phyloP scores from a whole-genome alignment of 2,797 vertebrate species.

The Taenioides sp. region DNA sequence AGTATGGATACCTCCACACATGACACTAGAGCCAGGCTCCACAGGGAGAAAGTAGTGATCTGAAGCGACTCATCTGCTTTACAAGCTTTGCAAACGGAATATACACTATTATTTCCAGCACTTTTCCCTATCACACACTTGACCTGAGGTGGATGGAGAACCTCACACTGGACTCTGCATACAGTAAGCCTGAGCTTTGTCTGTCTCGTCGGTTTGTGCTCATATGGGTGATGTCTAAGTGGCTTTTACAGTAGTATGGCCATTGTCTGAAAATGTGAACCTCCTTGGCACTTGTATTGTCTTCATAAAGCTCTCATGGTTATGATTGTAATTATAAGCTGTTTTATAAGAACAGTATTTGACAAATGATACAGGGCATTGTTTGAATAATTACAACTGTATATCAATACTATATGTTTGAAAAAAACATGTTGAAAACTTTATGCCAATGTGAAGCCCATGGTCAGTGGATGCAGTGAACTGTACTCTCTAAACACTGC shows the following conservation, averaged over 20 bases:
- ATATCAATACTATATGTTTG: background rate
- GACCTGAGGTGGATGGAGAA: conserved; percentile 53
- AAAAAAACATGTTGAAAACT: conserved; percentile 6
- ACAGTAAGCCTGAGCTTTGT: conserved; percentile 65
- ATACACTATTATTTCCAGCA: conserved; percentile 47
- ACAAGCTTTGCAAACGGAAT: conserved; percentile 49
- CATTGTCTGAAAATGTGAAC: conserved; percentile 2
- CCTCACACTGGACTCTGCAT: conserved; percentile 52
- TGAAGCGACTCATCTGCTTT: conserved; percentile 39
- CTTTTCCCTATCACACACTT: conserved; percentile 51
- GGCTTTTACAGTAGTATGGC: conserved; percentile 15
- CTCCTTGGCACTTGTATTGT: conserved; percentile 23
- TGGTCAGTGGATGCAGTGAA: conserved; percentile 12
- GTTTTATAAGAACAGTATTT: conserved; percentile 5
- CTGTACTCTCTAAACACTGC: conserved; percentile 16
- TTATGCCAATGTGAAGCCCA: background rate
- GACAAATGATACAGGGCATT: background rate
- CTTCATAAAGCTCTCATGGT: conserved; percentile 27
- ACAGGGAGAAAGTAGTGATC: conserved; percentile 45
- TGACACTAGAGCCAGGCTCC: conserved; percentile 32
- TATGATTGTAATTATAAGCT: conserved; percentile 29
- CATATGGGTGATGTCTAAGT: conserved; percentile 22
- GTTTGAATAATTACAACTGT: conserved; percentile 3
- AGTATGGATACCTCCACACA: conserved; percentile 19
- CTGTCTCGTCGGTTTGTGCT: conserved; percentile 28